Base-by-base conservation (phyloP, 2,797 vertebrate species). In the Furcifer pardalis region DNA sequence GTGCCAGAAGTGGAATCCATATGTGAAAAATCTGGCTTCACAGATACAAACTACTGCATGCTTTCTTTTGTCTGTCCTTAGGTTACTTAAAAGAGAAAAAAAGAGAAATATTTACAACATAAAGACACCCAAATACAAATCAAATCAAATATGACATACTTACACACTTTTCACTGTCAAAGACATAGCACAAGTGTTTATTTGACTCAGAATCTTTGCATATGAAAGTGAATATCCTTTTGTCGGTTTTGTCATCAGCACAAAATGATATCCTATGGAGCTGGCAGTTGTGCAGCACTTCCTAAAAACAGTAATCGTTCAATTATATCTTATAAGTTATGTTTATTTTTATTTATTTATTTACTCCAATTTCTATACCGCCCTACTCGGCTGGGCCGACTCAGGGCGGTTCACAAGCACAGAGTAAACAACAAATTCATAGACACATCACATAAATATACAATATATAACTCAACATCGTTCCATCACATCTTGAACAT, bases 151-250 rank as follows among this genome's bases (percentile, higher is more conserved):
- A 86, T 89, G 17, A 71, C 69, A 90, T 94, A 96, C 98, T 97
- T 99, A 99, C 98, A 97, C 98, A 99, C 96, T 99, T 99, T 88
- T 99, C 98, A 87, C 98, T 99, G 97, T 99, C 98, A 95, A 99
- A 99, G 86, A 99, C 98, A 30, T 97, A 99, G 95, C 98, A 99
- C 89, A 99, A 97, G 88, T 99, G 98, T 93, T 99, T 99, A 93
- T 99, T 99, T 81, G 98, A 98, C 88, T 99, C 98, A 0, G 98
- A 98, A 94, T 99, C 98, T 96, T 99, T 99, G 96, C 98, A 99
- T 96, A 99, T 99, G 91, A 99, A 99, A 46, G 98, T 99, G 87
- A 99, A 99, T 96, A 99, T 99, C 91, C 98, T 97, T 96, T 99
- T 99, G 94, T 99, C 98, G 0, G 98, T 99, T 96, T 99, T 99